Evolutionary conservation across 2,797 vertebrate genomes (phyloP), one percentile per base, ranked within the genome.

Genomic region (Geotrypetes seraphini): DNA sequence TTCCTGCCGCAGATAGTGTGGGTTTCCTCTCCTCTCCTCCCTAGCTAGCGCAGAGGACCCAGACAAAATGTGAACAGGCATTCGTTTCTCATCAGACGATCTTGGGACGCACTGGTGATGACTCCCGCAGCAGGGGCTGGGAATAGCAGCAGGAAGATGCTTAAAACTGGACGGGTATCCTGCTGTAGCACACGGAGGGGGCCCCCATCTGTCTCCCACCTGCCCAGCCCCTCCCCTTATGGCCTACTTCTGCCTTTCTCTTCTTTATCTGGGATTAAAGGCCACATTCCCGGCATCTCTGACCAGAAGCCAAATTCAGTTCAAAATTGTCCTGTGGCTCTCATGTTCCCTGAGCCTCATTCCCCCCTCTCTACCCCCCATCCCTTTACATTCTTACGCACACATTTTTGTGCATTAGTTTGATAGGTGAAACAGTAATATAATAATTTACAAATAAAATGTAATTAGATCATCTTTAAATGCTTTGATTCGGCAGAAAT

Each of bases 201-300:
- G n/a, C n/a, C n/a, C 31, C 27, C 41, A 36, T 44, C 42, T 37
- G 34, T 37, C 20, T 27, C 29, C 39, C 33, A 25, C 34, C 40
- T 43, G 36, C 35, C 19, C n/a, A n/a, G n/a, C n/a, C n/a, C 35
- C 34, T 59, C 22, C 28, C 8, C 27, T 28, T 7, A 22, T 50
- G 12, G 8, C 16, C 8, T 17, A 7, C 38, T 45, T 61, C 33
- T 52, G 28, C 16, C 10, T 3, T 55, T 32, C 45, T 53, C 20
- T 12, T 31, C 71, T 56, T 41, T 20, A 16, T 31, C 25, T 19
- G 2, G 11, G 17, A 16, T n/a, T 12, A n/a, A 26, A 26, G 22
- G 31, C 22, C 50, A 57, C 36, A 20, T 40, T 48, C 66, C 67
- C 58, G 50, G 35, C 42, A 47, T 57, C 63, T 66, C 62, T 70